These are phyloP conservation scores for Elgaria multicarinata DNA, from an alignment of 2,113 vertebrate genomes.

Conservation along the genomic window DNA sequence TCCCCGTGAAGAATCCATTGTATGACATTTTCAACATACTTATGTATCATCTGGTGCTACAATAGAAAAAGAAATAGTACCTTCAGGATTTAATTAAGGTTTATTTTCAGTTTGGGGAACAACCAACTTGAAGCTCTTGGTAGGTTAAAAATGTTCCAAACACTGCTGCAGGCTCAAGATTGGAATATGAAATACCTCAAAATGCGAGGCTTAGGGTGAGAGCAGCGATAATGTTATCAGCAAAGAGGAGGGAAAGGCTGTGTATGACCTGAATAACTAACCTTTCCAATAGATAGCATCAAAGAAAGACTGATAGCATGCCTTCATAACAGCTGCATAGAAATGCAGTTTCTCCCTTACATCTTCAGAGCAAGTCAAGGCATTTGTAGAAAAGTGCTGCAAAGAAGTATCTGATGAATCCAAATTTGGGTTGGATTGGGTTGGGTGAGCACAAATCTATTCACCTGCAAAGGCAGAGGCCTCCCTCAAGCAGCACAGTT, in stretches of 20 bases:
- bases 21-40: conserved; percentile 19
- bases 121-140: conserved; percentile 30
- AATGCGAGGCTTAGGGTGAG: conserved; percentile 26
- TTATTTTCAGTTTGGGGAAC: conserved; percentile 17
- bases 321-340: conserved; percentile 12
- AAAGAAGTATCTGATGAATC: neutral
- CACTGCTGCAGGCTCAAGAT: conserved; percentile 6
- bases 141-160: conserved; percentile 31
- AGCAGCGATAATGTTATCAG: conserved; percentile 17
- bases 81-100: conserved; percentile 26
- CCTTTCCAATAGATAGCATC: neutral
- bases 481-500: neutral
- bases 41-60: neutral
- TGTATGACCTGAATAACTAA: conserved; percentile 5
- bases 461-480: neutral
- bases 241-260: neutral
- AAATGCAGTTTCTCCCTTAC: conserved; percentile 1
- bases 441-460: neutral
- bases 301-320: neutral
- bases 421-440: no score
- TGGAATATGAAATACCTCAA: conserved; percentile 53
- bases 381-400: neutral
- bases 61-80: neutral
- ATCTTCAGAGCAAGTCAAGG: conserved; percentile 17
- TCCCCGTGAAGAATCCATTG: conserved; percentile 38